Percentiles rank a stretch among this genome's conserved stretches.
phyloP scores from a whole-genome alignment of 1,140 invertebrate genomes.

The Teleopsis dalmanni region DNA sequence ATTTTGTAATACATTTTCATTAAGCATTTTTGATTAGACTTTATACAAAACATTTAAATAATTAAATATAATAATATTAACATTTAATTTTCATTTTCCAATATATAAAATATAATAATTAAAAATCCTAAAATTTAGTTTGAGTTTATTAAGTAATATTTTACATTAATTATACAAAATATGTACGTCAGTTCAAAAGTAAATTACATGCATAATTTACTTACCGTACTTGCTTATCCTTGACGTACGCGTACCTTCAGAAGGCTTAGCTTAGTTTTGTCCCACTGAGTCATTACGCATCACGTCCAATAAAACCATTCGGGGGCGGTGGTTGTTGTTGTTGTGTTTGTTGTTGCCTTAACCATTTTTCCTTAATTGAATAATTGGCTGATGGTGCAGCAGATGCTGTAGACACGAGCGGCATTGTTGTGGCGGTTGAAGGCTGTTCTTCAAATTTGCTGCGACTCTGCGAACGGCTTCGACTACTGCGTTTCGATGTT shows the following conservation, averaged over 20 bases:
- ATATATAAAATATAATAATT: no score
- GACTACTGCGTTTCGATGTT: slow-evolving; percentile 18
- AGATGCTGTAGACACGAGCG: background rate
- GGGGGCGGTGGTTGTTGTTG: slow-evolving; percentile 28
- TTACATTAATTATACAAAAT: no score
- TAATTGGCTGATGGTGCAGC: slow-evolving; percentile 5
- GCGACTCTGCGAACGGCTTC: slow-evolving; percentile 12
- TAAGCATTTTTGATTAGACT: no score
- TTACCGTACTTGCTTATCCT: no score
- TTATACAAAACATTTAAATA: no score
- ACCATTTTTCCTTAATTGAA: slow-evolving; percentile 34
- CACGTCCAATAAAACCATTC: slow-evolving; percentile 40
- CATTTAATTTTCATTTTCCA: no score
- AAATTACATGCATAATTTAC: no score
- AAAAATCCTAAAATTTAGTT: no score
- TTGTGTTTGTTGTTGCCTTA: slow-evolving; percentile 13
- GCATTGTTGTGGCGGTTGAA: slow-evolving; percentile 2
- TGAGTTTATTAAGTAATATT: no score
- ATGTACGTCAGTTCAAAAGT: no score
- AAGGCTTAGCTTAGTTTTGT: background rate
- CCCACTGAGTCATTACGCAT: slow-evolving; percentile 12
- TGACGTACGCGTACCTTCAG: background rate
- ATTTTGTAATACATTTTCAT: no score
- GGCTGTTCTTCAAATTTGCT: slow-evolving; percentile 4
- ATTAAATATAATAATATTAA: no score